phyloP scores from a whole-genome alignment of 2,113 vertebrate genomes.

The Prunella fulvescens region DNA sequence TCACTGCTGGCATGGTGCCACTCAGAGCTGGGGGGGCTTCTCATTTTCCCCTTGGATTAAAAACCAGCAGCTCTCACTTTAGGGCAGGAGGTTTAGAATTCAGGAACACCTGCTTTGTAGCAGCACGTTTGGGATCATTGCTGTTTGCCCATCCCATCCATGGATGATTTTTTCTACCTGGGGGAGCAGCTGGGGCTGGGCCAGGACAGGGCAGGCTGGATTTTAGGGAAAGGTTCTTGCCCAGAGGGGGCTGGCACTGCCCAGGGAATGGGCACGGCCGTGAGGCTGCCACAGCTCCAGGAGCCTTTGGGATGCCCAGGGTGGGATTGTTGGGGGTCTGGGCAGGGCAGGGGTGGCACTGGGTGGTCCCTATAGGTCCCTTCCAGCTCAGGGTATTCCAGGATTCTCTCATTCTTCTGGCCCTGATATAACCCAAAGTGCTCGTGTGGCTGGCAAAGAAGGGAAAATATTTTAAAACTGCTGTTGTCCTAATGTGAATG shows the following conservation, averaged over 20 bases:
- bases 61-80: background rate
- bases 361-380: fast-evolving
- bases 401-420: background rate
- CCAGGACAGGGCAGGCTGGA: background rate
- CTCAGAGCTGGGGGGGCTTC: background rate
- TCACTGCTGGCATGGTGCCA: background rate
- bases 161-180: background rate
- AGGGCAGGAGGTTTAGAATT: background rate
- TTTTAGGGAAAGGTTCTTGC: background rate
- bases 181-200: fast-evolving
- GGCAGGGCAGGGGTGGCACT: background rate
- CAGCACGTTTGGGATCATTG: background rate
- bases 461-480: background rate
- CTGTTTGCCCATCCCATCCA: background rate
- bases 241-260: background rate
- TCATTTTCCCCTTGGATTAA: background rate
- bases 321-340: fast-evolving
- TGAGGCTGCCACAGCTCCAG: background rate
- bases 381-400: fast-evolving
- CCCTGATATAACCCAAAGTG: background rate
- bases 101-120: background rate
- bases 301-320: background rate
- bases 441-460: background rate
- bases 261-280: background rate
- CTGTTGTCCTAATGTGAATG: background rate